phyloP scores from a whole-genome alignment of 2,113 vertebrate genomes.

The Eulemur rufifrons region DNA sequence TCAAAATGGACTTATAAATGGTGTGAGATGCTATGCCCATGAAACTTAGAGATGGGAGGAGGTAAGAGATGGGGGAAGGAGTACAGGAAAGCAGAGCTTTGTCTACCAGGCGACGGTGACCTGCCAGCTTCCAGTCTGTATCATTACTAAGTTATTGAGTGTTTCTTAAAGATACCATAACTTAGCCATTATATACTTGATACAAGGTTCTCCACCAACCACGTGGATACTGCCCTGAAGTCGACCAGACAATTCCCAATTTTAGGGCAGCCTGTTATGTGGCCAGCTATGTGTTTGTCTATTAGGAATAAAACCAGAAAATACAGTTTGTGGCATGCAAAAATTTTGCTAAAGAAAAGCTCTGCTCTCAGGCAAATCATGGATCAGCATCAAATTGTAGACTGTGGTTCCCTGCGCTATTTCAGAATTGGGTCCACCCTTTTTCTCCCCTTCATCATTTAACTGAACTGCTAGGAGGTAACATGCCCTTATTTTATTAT shows the following conservation, averaged over 20 bases:
- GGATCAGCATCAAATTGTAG: neutral
- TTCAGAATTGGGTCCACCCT: neutral
- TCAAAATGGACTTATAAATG: neutral
- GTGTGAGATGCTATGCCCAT: neutral
- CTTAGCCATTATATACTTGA: neutral
- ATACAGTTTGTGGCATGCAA: neutral
- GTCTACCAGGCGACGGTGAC: rapidly evolving
- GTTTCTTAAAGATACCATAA: neutral
- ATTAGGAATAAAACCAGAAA: neutral
- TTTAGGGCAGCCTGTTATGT: neutral
- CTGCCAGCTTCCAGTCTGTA: neutral
- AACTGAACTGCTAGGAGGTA: neutral
- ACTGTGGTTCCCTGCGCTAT: neutral
- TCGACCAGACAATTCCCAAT: neutral
- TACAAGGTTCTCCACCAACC: neutral
- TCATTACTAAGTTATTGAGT: neutral
- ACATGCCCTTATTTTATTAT: neutral
- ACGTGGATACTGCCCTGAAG: neutral
- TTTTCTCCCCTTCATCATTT: neutral
- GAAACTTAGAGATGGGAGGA: neutral
- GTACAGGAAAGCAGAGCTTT: neutral
- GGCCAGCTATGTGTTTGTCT: neutral
- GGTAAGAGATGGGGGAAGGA: no score
- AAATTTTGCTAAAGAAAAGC: neutral
- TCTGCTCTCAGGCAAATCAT: neutral